Conservation (phyloP, 2,797 vertebrate species). For the Neostethus bicornis region DNA sequence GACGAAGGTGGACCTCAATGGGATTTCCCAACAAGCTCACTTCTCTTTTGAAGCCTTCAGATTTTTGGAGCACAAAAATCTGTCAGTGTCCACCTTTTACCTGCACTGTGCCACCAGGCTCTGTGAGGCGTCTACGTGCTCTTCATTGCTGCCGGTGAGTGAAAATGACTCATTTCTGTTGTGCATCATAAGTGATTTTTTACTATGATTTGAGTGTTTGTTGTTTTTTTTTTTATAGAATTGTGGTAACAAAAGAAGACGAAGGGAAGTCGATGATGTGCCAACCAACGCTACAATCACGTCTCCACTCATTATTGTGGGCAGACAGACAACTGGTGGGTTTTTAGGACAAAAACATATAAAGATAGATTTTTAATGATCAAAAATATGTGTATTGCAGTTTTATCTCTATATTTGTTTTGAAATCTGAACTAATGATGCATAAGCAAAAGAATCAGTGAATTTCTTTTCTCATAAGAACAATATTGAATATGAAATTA, state of each 20-base stretch:
- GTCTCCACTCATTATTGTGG: slow-evolving; percentile 64
- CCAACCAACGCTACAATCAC: slow-evolving; percentile 53
- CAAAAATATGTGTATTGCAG: too few species aligned
- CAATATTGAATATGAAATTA: too few species aligned
- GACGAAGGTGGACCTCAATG: slow-evolving; percentile 62
- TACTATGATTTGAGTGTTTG: background rate
- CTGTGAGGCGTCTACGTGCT: slow-evolving; percentile 69
- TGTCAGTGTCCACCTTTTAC: slow-evolving; percentile 74
- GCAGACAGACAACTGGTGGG: slow-evolving; percentile 19
- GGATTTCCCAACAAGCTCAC: slow-evolving; percentile 46
- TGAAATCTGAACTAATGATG: too few species aligned
- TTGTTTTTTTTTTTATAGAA: slow-evolving; percentile 31
- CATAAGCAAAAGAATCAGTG: too few species aligned
- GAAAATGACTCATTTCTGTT: background rate
- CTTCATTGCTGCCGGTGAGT: slow-evolving; percentile 65
- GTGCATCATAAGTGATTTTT: background rate
- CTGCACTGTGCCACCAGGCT: slow-evolving; percentile 75
- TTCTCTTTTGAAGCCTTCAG: slow-evolving; percentile 80
- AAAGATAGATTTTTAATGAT: background rate
- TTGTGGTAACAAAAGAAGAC: slow-evolving; percentile 38
- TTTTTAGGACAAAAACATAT: background rate
- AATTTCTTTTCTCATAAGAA: too few species aligned
- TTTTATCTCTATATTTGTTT: too few species aligned
- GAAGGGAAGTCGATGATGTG: slow-evolving; percentile 34
- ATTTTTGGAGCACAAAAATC: slow-evolving; percentile 73